Evolutionary conservation across 1,140 invertebrate genomes (phyloP), one percentile per base, ranked within the genome.

Genomic region (Lordiphosa mommai): DNA sequence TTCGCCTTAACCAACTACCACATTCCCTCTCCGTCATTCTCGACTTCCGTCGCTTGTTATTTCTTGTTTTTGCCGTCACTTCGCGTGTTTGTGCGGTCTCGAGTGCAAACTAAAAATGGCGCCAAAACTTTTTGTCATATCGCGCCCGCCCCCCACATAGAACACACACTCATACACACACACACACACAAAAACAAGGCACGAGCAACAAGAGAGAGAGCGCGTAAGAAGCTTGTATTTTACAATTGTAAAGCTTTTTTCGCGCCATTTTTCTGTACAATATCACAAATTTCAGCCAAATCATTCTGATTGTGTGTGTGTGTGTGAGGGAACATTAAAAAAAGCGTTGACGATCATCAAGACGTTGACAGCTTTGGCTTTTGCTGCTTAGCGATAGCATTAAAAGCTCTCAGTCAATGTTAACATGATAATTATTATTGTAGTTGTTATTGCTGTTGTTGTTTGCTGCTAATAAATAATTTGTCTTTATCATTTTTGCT

Each of bases 71-170:
- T 61, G 17, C 27, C 52, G 77, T 61, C 70, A 66, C 76, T 80
- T 82, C 57, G 76, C 68, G 59, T 63, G 77, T 53, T 27, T 27
- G 23, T 74, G 76, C 67, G 69, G 47, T 77, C 76, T 72, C 72
- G 67, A 84, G 60, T 53, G 59, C 58, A 63, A 72, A 82, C 76
- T 82, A 72, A 84, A 80, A 84, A 82, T 82, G 76, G 77, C 76
- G 76, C 76, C 77, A 82, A 82, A 76, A 82, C 47, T 84, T 69
- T 68, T 84, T 14, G 53, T 51, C 43, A 59, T 47, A 51, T 50
- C 30, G 40, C 23, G 10, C 61, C 60, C 34, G 43, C 52, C 49
- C 53, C 34, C 44, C 51, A 72, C 53, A 41, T 58, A 23, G 10
- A 10, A 43, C 8, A 43, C 7, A 43, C 10, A 43, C 16, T 33